Evolutionary conservation across 2,888 invertebrate species (phyloP).

Genomic region (Netelia melanura): DNA sequence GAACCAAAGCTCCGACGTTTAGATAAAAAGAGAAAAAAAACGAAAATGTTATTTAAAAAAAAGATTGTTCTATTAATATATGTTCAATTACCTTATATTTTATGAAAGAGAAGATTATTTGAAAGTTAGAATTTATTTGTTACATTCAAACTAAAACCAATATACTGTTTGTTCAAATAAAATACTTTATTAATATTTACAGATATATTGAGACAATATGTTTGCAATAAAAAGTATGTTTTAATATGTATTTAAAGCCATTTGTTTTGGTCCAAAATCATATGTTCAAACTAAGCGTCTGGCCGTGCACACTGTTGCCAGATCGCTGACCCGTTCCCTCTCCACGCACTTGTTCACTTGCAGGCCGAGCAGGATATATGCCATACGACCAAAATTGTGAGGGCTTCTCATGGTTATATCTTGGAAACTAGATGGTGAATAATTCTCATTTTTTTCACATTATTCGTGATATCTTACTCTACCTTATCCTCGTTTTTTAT

Average conservation of each 20-base stretch:
- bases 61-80: neutral
- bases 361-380: slow-evolving; percentile 23
- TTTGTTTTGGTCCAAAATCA: neutral
- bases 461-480: slow-evolving; percentile 4
- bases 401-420: slow-evolving; percentile 21
- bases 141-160: slow-evolving; percentile 7
- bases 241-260: slow-evolving; percentile 21
- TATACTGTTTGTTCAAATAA: slow-evolving; percentile 18
- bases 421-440: slow-evolving; percentile 19
- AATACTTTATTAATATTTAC: slow-evolving; percentile 46
- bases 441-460: slow-evolving; percentile 5
- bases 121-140: neutral
- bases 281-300: slow-evolving; percentile 32
- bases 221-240: slow-evolving; percentile 29
- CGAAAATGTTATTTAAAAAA: slow-evolving; percentile 12
- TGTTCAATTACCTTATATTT: neutral
- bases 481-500: too few relatives aligned
- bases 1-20: slow-evolving; percentile 5
- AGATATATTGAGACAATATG: neutral
- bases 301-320: slow-evolving; percentile 43
- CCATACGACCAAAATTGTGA: slow-evolving; percentile 18
- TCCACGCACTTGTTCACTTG: neutral
- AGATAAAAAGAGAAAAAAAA: slow-evolving; percentile 1
- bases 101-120: slow-evolving; percentile 1
- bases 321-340: slow-evolving; percentile 27